These are phyloP conservation scores for Colinus virginianus DNA, from an alignment of 2,113 vertebrate genomes.

Conservation along the genomic window DNA sequence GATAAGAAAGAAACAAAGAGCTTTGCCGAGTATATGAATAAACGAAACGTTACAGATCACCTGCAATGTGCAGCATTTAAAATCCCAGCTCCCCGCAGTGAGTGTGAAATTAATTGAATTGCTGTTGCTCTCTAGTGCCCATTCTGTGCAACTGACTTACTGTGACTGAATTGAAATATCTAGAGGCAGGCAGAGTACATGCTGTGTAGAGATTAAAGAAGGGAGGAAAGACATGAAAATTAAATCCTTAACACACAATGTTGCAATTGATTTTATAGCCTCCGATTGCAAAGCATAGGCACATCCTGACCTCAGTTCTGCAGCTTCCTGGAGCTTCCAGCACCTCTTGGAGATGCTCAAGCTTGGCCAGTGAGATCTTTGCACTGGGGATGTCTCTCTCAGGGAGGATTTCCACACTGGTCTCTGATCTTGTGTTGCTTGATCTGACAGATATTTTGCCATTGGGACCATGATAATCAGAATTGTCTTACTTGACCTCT, in stretches of 20 bases:
- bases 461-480: background rate
- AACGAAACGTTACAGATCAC: constrained; percentile 54
- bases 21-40: constrained; percentile 22
- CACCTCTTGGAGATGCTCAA: background rate
- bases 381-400: background rate
- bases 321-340: constrained; percentile 15
- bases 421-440: background rate
- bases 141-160: constrained; percentile 67
- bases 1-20: constrained; percentile 52
- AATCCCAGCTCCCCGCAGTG: constrained; percentile 50
- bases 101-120: constrained; percentile 74
- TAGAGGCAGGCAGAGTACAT: constrained; percentile 68
- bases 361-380: background rate
- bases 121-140: constrained; percentile 69
- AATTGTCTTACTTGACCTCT: background rate
- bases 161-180: constrained; percentile 71
- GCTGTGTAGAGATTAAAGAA: constrained; percentile 74
- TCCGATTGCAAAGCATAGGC: background rate
- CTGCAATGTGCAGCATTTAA: constrained; percentile 61
- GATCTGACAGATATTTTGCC: background rate
- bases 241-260: constrained; percentile 59
- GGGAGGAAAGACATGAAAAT: constrained; percentile 61
- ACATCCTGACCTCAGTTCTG: constrained; percentile 5
- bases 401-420: background rate
- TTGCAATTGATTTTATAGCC: constrained; percentile 54